Base-by-base conservation (phyloP, 2,888 invertebrate species). In the Villa cingulata region DNA sequence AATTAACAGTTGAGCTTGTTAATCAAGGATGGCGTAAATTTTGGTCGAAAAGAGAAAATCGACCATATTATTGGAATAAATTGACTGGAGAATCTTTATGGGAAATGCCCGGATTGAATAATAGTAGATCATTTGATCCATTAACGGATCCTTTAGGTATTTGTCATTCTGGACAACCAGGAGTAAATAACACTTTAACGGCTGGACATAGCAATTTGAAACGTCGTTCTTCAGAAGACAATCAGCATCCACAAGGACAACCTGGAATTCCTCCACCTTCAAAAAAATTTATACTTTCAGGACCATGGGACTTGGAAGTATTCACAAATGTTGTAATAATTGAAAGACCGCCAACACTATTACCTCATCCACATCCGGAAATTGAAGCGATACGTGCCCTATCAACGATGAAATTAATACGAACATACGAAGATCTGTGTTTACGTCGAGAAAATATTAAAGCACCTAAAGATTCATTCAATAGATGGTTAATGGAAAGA, bases 21-120 rank as follows among this genome's bases (percentile, higher is more conserved):
- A 86, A 87, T 62, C 89, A 89, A 63, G 96, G 95, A 6, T 96
- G 96, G 96, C 80, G 92, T 52, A 91, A 89, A 60, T 94, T 88
- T 68, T 96, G 95, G 95, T 95, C 94, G 18, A 89, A 91, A 63
- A 74, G 95, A 46, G 95, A 96, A 68, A 91, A 87, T 63, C 75
- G 95, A 27, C 91, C 91, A 2, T 96, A 96, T 67, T 96, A 87
- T 71, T 96, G 94, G 88, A 96, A 96, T 66, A 92, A 92, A 71
- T 71, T 86, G 20, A 91, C 91, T 1, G 91, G 92, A 46, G 91
- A 95, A 71, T 94, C 94, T n/a, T 73, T 94, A 57, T 96, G 96
- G 96, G 95, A 96, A 66, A 80, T 91, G 77, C 94, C 94, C 15
- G 77, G 81, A n/a, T 70, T 80, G 12, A 51, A 55, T 43, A 23